These are phyloP conservation scores for Pasiphila rectangulata DNA, from an alignment of 2,888 invertebrate genomes.

Conservation along the genomic window DNA sequence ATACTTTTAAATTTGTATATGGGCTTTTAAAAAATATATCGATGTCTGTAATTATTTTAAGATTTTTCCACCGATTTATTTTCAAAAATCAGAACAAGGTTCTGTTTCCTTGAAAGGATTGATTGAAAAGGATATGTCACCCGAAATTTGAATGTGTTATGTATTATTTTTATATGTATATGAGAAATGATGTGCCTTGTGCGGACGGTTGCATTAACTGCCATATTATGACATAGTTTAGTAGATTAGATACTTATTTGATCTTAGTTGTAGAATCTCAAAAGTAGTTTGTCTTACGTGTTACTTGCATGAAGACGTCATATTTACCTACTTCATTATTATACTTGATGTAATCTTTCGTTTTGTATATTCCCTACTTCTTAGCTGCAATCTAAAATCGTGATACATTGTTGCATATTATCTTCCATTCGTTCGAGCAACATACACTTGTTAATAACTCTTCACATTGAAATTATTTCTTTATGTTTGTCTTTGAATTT, in stretches of 20 bases:
- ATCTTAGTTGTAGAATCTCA: slow-evolving; percentile 69
- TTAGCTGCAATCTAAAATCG: slow-evolving; percentile 30
- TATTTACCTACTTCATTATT: slow-evolving; percentile 56
- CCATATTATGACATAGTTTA: slow-evolving; percentile 80
- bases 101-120: slow-evolving; percentile 55
- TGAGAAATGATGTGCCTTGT: slow-evolving; percentile 61
- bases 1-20: slow-evolving; percentile 6
- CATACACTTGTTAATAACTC: slow-evolving; percentile 70
- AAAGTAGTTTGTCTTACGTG: slow-evolving; percentile 65
- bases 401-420: slow-evolving; percentile 44
- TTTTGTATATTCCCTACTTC: slow-evolving; percentile 55
- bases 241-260: slow-evolving; percentile 57
- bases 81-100: slow-evolving; percentile 71
- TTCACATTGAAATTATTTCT: slow-evolving; percentile 59
- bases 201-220: slow-evolving; percentile 79
- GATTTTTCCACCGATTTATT: slow-evolving; percentile 70
- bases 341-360: slow-evolving; percentile 48
- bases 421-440: slow-evolving; percentile 52
- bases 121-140: slow-evolving; percentile 54
- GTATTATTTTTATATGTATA: slow-evolving; percentile 27
- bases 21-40: slow-evolving; percentile 12
- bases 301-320: slow-evolving; percentile 71
- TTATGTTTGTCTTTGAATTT: slow-evolving; percentile 51
- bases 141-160: slow-evolving; percentile 41
- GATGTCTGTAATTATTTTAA: slow-evolving; percentile 37